Evolutionary conservation across 2,797 vertebrate genomes (phyloP).

Genomic region (Myripristis jacobus): DNA sequence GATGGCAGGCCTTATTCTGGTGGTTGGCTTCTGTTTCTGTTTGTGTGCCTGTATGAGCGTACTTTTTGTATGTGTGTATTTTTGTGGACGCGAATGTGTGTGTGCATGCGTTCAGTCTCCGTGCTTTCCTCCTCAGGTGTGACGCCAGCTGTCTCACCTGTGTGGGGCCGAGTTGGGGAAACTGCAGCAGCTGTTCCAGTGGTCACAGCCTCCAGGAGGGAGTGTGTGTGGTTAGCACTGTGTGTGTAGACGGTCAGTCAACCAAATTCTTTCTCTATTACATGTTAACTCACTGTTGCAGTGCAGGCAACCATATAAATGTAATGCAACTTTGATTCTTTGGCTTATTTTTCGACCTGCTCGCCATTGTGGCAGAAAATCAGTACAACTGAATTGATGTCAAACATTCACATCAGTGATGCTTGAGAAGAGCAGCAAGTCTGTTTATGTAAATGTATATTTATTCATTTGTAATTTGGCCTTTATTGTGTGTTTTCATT

Average conservation of each 20-base stretch:
- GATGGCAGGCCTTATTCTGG: constrained; percentile 69
- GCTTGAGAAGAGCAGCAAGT: background rate
- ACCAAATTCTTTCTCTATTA: constrained; percentile 33
- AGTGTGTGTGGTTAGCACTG: constrained; percentile 88
- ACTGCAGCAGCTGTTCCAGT: constrained; percentile 92
- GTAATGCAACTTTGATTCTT: background rate
- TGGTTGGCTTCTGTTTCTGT: constrained; percentile 54
- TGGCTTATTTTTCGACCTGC: background rate
- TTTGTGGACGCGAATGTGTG: background rate
- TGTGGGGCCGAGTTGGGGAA: constrained; percentile 86
- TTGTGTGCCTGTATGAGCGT: constrained; percentile 13
- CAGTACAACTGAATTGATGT: background rate
- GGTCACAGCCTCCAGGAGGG: constrained; percentile 89
- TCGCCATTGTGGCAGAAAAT: background rate
- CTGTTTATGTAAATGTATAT: background rate
- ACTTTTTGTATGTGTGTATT: background rate
- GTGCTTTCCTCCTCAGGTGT: constrained; percentile 83
- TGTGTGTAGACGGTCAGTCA: constrained; percentile 93
- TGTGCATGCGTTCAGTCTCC: constrained; percentile 36
- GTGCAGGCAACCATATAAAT: constrained; percentile 4
- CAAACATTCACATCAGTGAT: too few species aligned
- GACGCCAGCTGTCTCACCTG: constrained; percentile 93
- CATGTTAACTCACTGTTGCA: constrained; percentile 25
- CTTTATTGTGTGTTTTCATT: background rate
- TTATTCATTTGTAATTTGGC: background rate